Base-by-base conservation (phyloP, 23 tunicate genomes). In the Ascidia mentula region DNA sequence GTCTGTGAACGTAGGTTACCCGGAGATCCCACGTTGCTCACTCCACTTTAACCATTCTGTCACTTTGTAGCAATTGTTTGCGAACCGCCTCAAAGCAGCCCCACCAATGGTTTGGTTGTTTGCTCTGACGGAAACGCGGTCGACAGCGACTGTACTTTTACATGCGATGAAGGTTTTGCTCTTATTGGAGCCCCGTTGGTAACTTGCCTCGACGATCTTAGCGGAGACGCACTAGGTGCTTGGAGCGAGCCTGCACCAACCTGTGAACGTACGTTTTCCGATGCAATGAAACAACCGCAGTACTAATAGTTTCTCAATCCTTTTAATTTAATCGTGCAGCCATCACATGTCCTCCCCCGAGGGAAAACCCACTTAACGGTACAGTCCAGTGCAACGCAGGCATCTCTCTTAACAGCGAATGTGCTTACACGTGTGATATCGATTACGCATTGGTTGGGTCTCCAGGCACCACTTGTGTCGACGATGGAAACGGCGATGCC, bases 241-340 rank as follows among this genome's bases (percentile, higher is more conserved):
- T 90, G 96, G 96, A 85, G 79, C 80, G 33, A 80, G 22, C 82
- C 83, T 4, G 33, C 80, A 33, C 96, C 96, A n/a, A 45, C 75
- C 35, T 89, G 95, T 42, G 40, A 42, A 40, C 72, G 85, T 60
- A 72, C 31, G 80, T 34, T 34, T 34, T 5, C 39, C 4, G n/a
- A 28, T 28, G 8, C 1, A n/a, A 1, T 34, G 39, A 22, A 9
- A 17, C 30, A 3, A 9, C 34, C 12, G 13, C 4, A 53, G 2
- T 26, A 9, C 65, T 28, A 6, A 9, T 26, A 3, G 28, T 20
- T 26, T 53, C 22, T 20, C 22, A 26, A 5, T 36, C 4, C 6
- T 28, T 5, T 74, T 39, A 35, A 15, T 37, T 4, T 32, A 13
- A 22, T 39, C 38, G 24, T 77, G 28, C 30, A 82, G 79, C 39